Evolutionary conservation across 92 coral and sea anemone genomes (phyloP).

Genomic region (Parazoanthus atlanticus): DNA sequence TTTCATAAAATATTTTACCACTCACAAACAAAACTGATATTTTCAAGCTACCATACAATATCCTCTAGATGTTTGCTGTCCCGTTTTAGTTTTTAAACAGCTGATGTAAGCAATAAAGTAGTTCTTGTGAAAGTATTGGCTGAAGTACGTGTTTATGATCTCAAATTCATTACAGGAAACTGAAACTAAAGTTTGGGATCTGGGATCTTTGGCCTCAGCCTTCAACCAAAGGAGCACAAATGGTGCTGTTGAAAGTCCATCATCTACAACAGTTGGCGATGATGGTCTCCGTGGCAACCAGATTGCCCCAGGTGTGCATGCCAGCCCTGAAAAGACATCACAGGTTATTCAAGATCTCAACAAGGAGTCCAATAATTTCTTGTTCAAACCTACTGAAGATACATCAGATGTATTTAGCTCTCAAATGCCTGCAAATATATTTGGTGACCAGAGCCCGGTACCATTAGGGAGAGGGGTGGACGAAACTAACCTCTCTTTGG

Average conservation of each 20-base stretch:
- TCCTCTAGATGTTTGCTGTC: too few species aligned
- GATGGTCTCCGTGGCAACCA: constrained; percentile 86
- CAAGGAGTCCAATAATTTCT: not conserved
- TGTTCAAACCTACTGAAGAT: constrained; percentile 7
- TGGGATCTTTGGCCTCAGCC: constrained; percentile 53
- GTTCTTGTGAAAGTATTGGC: not conserved
- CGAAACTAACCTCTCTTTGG: not conserved
- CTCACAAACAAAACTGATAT: too few species aligned
- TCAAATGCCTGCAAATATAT: constrained; percentile 16
- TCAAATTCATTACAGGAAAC: constrained; percentile 40
- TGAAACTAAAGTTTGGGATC: constrained; percentile 51
- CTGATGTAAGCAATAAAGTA: too few species aligned
- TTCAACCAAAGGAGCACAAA: constrained; percentile 40
- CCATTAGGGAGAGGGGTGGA: not conserved
- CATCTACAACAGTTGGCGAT: constrained; percentile 64
- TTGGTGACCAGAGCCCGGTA: constrained; percentile 39
- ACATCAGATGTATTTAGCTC: constrained; percentile 4
- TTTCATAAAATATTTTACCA: too few species aligned
- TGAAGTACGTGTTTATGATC: not conserved
- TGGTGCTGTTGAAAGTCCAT: constrained; percentile 54
- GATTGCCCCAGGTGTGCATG: constrained; percentile 75
- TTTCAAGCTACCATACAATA: too few species aligned
- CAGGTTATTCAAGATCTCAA: not conserved
- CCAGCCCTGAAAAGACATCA: constrained; percentile 36
- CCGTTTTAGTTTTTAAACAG: too few species aligned